Evolutionary conservation across 2,113 vertebrate species (phyloP), one percentile per base, ranked within the genome.

Genomic region (Rhinoderma darwinii): DNA sequence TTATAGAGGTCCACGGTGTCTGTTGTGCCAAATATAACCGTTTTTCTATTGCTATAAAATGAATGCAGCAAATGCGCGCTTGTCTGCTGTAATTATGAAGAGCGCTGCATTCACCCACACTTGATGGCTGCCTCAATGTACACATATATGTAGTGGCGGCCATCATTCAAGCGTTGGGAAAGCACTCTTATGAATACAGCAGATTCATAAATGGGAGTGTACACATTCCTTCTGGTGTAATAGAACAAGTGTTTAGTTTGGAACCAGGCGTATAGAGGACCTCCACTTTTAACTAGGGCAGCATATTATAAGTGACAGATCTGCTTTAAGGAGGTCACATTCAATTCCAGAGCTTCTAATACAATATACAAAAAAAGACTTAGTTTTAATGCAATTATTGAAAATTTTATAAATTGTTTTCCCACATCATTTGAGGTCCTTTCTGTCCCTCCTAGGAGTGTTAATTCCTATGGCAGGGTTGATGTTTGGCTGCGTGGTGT

Each of bases 391-490:
- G 50, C 27, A 4, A 1, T 22, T 72, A 41, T 39, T 41, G 5
- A 75, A 27, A 41, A 18, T 51, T 27, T 50, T 51, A 75, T 54
- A 51, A 63, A 63, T 66, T 37, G 22, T 30, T 82, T 44, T n/a
- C 79, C 22, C 39, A 20, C 43, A 68, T 32, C 7, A 44, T 14
- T 56, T 56, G 10, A 79, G 50, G 30, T 61, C 14, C 37, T 8
- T 82, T 82, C 39, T 82, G 44, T 82, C 79, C 79, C 44, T 82
- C 56, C 79, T 44, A 43, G 56, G 56, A 82, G 79, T 66, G 25
- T 20, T 30, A 44, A 82, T 82, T 82, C 79, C 79, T 82, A 66
- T 82, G 79, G 73, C 41, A 77, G 73, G 73, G 73, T 30, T 85
- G 73, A 47, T 47, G 56, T 37, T 61, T 61, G 73, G 73, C n/a